These are phyloP conservation scores for Fragum sueziense DNA, from an alignment of 2,888 invertebrate species.

Conservation along the genomic window DNA sequence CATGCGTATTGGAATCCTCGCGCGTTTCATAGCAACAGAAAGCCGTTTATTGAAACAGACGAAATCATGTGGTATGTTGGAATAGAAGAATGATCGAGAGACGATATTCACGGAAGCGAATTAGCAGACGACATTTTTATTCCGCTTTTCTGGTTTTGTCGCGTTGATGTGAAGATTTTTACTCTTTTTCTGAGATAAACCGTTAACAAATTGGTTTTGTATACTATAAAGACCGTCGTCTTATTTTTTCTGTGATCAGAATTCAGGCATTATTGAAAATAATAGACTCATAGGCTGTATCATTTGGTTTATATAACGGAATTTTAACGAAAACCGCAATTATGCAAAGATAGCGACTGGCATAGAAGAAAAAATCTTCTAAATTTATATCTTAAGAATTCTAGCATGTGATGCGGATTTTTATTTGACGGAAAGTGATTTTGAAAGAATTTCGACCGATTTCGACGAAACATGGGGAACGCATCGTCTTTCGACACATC, in stretches of 20 bases:
- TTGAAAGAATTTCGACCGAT: neutral
- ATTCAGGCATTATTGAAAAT: too few relatives aligned
- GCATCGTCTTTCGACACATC: constrained; percentile 76
- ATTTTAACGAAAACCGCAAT: neutral
- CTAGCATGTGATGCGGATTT: neutral
- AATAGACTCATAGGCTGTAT: too few relatives aligned
- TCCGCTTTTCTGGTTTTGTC: neutral
- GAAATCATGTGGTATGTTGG: neutral
- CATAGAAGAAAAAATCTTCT: too few relatives aligned
- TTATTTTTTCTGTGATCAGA: too few relatives aligned
- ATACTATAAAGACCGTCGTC: neutral
- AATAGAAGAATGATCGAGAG: neutral
- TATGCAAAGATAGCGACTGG: too few relatives aligned
- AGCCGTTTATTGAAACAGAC: constrained; percentile 13
- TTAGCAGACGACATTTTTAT: constrained; percentile 10
- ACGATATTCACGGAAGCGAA: neutral
- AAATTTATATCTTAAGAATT: too few relatives aligned
- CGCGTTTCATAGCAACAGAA: constrained; percentile 12
- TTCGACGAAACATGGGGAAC: constrained; percentile 73
- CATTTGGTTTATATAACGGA: neutral
- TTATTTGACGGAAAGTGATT: neutral
- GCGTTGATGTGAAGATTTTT: neutral
- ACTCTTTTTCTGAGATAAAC: neutral
- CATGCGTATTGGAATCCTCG: constrained; percentile 19
- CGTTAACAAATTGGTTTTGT: neutral